Base-by-base conservation (phyloP, 2,113 vertebrate genomes). In the Tupaia chinensis region DNA sequence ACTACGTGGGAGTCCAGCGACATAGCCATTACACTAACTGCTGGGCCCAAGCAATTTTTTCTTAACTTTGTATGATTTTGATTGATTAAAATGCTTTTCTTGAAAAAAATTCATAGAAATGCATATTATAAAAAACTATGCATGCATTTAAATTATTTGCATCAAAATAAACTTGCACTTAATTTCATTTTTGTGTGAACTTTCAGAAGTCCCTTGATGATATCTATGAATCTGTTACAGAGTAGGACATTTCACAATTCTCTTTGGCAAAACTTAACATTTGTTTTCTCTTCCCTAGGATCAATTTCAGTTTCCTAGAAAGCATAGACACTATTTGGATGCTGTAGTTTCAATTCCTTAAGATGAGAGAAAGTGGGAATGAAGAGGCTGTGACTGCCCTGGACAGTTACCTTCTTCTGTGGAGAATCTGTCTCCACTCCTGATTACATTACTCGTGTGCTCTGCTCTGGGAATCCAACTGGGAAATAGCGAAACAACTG, bases 191-290 rank as follows among this genome's bases (percentile, higher is more conserved):
- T 44, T 44, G 44, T 44, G 15, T 60, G 58, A 60, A 15, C 9
- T 60, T 60, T 60, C 15, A 14, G 58, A 60, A 60, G 58, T 60
- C 15, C 15, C 58, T 15, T 60, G 12, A 60, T 9, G 5, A 60
- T 60, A 14, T 60, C 12, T 19, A 79, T n/a, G n/a, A 10, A 79
- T n/a, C 69, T 66, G 10, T 3, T 74, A 77, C 19, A 66, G 5
- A 61, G 16, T 76, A 56, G 56, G 77, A 68, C 20, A 61, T 94
- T 93, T 79, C 13, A 81, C 53, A 61, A 27, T 90, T 96, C 13
- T 93, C 15, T 87, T 86, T 87, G 77, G 14, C 56, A 61, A 86
- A 84, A 20, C 32, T 58, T 54, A 86, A 70, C 29, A 93, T 91
- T 78, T 78, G 10, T 86, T 93, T 96, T 87, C n/a, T 91, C 56